Evolutionary conservation across 2,113 vertebrate genomes (phyloP).

Genomic region (Thryonomys swinderianus): DNA sequence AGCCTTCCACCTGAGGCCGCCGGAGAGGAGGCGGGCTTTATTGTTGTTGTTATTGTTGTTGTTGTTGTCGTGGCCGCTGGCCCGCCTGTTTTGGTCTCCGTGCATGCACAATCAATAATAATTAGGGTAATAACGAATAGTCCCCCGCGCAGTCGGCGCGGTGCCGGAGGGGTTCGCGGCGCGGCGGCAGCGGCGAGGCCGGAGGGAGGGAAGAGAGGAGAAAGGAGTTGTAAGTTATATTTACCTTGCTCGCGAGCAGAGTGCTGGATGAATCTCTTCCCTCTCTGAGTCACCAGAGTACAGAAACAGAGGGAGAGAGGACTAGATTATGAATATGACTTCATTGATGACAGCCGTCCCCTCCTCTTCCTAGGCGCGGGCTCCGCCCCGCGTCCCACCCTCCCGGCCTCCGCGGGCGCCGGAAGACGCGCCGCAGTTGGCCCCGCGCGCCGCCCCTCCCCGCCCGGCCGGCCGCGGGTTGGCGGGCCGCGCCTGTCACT

Average conservation of each 20-base stretch:
- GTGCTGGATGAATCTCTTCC: slow-evolving; percentile 78
- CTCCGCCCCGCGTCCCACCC: slow-evolving; percentile 82
- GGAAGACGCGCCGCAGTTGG: slow-evolving; percentile 75
- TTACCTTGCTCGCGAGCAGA: slow-evolving; percentile 86
- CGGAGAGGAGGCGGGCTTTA: slow-evolving; percentile 78
- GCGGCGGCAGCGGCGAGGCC: slow-evolving; percentile 40
- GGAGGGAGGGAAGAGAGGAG: slow-evolving; percentile 39
- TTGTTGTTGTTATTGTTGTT: neutral
- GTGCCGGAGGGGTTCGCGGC: slow-evolving; percentile 52
- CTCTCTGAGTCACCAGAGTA: slow-evolving; percentile 84
- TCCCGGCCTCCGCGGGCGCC: slow-evolving; percentile 69
- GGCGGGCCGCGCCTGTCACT: slow-evolving; percentile 72
- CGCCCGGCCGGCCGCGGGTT: neutral
- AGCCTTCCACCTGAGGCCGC: slow-evolving; percentile 74
- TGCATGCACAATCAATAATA: slow-evolving; percentile 80
- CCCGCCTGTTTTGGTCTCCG: slow-evolving; percentile 79
- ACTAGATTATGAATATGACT: slow-evolving; percentile 91
- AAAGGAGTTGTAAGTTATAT: slow-evolving; percentile 82
- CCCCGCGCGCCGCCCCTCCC: slow-evolving; percentile 71
- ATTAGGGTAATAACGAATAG: slow-evolving; percentile 74
- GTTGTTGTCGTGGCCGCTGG: slow-evolving; percentile 59
- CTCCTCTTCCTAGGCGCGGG: slow-evolving; percentile 89
- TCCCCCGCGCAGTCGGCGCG: slow-evolving; percentile 56
- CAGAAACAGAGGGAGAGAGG: slow-evolving; percentile 77
- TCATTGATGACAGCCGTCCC: slow-evolving; percentile 91